A percentile compares a stretch with the other conserved stretches of the same genome.
Conservation (phyloP, 2,797 vertebrate genomes). For the Dermochelys coriacea region DNA sequence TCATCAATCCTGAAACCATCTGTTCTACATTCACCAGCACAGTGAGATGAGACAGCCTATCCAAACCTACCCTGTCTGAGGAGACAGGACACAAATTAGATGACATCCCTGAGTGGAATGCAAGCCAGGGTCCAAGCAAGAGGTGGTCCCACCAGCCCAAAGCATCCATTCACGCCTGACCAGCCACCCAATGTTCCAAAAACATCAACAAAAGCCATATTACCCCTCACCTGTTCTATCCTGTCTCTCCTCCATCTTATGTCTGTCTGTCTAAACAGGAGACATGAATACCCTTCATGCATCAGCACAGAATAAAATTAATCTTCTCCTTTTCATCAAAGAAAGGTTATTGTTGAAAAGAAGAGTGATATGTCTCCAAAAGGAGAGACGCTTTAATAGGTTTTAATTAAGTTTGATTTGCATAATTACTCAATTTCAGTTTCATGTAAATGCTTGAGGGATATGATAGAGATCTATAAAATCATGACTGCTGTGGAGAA, state of each 20-base stretch:
- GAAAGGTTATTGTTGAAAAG: background rate
- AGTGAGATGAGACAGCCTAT: too few species aligned
- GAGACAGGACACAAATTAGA: too few species aligned
- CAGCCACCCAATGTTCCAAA: background rate
- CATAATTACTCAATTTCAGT: background rate
- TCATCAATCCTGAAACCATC: background rate
- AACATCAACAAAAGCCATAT: background rate
- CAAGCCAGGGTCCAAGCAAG: background rate
- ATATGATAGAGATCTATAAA: background rate
- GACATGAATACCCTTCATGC: background rate
- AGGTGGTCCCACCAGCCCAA: background rate
- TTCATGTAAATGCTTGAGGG: background rate
- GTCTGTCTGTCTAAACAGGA: too few species aligned
- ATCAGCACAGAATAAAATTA: background rate
- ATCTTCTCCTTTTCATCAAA: background rate
- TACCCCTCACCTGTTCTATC: too few species aligned
- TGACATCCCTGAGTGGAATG: background rate
- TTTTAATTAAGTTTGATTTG: background rate
- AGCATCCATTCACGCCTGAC: background rate
- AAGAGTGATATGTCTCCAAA: background rate
- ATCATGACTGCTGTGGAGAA: background rate
- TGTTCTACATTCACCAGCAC: too few species aligned
- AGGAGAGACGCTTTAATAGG: background rate
- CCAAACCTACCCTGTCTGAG: too few species aligned
- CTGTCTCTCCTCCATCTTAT: too few species aligned